These are phyloP conservation scores for Hesperia comma DNA, from an alignment of 2,888 invertebrate species.

Conservation along the genomic window DNA sequence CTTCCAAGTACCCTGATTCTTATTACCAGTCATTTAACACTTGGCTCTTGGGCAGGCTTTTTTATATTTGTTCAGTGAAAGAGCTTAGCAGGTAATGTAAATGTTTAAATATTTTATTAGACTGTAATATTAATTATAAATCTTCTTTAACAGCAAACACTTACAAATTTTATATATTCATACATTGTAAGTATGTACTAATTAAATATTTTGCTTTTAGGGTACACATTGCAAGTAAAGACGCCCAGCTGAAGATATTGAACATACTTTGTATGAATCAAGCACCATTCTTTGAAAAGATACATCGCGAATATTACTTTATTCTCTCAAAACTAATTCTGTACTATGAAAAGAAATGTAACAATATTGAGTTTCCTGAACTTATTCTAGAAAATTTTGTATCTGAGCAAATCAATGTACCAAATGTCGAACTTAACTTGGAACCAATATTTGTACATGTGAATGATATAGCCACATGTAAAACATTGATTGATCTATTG, in stretches of 20 bases:
- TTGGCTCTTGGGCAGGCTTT: slow-evolving; percentile 87
- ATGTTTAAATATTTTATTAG: background rate
- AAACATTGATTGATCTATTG: slow-evolving; percentile 62
- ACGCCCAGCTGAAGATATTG: slow-evolving; percentile 83
- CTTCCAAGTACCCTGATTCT: slow-evolving; percentile 68
- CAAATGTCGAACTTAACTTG: slow-evolving; percentile 68
- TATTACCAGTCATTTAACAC: slow-evolving; percentile 84
- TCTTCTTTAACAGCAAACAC: too few species aligned
- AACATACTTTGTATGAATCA: slow-evolving; percentile 78
- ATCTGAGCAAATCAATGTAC: slow-evolving; percentile 65
- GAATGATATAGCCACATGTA: slow-evolving; percentile 62
- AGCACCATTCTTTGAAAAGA: slow-evolving; percentile 75
- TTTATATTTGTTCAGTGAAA: slow-evolving; percentile 84
- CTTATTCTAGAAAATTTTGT: slow-evolving; percentile 73
- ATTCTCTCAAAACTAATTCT: slow-evolving; percentile 69
- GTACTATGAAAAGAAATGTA: slow-evolving; percentile 63
- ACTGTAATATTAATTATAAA: too few species aligned
- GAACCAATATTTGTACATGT: slow-evolving; percentile 71
- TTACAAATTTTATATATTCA: too few species aligned
- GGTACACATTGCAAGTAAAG: slow-evolving; percentile 78
- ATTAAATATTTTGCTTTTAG: slow-evolving; percentile 57
- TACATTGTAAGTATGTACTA: background rate
- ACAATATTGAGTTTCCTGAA: slow-evolving; percentile 40
- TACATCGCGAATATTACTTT: slow-evolving; percentile 77
- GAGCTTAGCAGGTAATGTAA: slow-evolving; percentile 71